Conservation (phyloP, 2,797 vertebrate species). For the Neosalanx taihuensis region DNA sequence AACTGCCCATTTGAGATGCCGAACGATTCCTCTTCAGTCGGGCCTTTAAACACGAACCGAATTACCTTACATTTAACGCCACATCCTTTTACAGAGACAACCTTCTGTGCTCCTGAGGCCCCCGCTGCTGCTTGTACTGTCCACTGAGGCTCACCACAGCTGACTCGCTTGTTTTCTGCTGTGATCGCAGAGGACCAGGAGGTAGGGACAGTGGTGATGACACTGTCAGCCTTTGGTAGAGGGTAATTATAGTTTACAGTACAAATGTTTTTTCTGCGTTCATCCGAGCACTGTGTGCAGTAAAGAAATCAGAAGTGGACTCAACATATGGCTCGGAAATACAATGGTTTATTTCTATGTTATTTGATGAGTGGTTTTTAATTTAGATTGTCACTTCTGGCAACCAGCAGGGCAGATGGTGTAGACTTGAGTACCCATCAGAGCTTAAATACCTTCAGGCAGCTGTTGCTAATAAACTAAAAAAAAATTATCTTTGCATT, state of each 20-base stretch:
- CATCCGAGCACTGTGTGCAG: constrained; percentile 47
- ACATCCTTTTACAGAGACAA: background rate
- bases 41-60: no score
- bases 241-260: constrained; percentile 69
- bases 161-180: constrained; percentile 44
- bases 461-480: constrained; percentile 86
- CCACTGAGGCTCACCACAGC: constrained; percentile 58
- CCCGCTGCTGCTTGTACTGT: constrained; percentile 45
- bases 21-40: no score
- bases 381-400: constrained; percentile 90
- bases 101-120: constrained; percentile 25
- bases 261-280: constrained; percentile 59
- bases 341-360: constrained; percentile 82
- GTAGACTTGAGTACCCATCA: constrained; percentile 81
- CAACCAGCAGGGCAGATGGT: constrained; percentile 86
- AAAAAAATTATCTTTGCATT: no score
- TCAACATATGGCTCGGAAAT: constrained; percentile 73
- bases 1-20: no score
- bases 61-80: background rate
- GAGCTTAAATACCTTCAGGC: constrained; percentile 81
- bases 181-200: constrained; percentile 59
- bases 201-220: constrained; percentile 61
- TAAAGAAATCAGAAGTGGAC: constrained; percentile 46
- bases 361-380: constrained; percentile 83
- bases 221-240: constrained; percentile 51